Evolutionary conservation across 2,113 vertebrate genomes (phyloP), one percentile per base, ranked within the genome.

Genomic region (Rhinolophus sinicus): DNA sequence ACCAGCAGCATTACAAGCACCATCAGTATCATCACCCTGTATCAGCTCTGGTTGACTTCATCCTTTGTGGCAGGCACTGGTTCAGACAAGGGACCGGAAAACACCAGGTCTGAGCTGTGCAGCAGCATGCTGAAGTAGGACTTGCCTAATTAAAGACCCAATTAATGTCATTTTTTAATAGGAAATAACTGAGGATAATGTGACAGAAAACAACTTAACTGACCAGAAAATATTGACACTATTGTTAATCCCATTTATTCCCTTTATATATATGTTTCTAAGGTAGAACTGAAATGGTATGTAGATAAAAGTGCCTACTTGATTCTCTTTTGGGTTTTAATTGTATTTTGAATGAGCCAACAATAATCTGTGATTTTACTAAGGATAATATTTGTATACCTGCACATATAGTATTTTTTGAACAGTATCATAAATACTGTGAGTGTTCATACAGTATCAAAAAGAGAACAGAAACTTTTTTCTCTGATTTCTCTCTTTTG

Each of bases 211-310:
- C 30, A 54, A 35, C n/a, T 50, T 75, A 50, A 65, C 26, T 93
- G 47, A 64, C 30, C 35, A 80, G 81, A 81, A 95, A 85, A 81
- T 82, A 6, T 56, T 72, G 30, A 73, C 73, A 60, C 21, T 60
- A 1, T 40, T 15, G 5, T 82, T 90, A 64, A 64, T 91, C 24
- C 13, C 21, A 3, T 81, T 82, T 70, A 56, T 60, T 4, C 88
- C 6, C 9, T 78, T 85, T 24, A 88, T 19, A 72, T 96, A 19
- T n/a, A 52, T 47, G 15, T 88, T 76, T 94, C 62, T 44, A 33
- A 88, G 13, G 15, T 47, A 96, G 75, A 94, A 90, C n/a, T 28
- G 50, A 92, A 95, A 62, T 88, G 15, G 12, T 40, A 47, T 96
- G 85, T 82, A 69, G 38, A 58, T 18, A 69, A 86, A 76, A 40